These are phyloP conservation scores for Notiomystis cincta DNA, from an alignment of 2,113 vertebrate genomes.

Conservation along the genomic window DNA sequence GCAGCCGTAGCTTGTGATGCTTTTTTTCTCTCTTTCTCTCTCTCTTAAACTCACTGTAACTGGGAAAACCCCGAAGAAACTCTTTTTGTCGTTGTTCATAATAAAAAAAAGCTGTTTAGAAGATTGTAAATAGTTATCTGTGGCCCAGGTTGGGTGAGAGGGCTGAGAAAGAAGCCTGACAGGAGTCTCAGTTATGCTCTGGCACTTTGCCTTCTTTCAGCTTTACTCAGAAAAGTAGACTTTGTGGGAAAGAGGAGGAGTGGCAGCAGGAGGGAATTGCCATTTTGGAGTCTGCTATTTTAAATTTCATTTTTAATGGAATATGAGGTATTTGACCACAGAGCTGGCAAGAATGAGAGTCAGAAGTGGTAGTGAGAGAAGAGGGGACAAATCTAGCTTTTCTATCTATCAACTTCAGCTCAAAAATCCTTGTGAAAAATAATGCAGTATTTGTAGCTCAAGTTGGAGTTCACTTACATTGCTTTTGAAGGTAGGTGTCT, in stretches of 20 bases:
- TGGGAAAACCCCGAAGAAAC: not conserved
- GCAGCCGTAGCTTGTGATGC: fast-evolving
- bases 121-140: not conserved
- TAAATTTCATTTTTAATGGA: constrained; percentile 4
- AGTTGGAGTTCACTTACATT: not conserved
- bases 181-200: not conserved
- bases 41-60: not conserved
- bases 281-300: not conserved
- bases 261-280: not conserved
- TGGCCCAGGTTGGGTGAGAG: not conserved
- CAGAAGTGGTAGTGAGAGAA: not conserved
- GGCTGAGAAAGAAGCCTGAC: not conserved
- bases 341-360: not conserved
- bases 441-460: not conserved
- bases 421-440: not conserved
- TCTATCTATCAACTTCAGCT: not conserved
- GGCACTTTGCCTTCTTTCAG: constrained; percentile 24
- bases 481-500: not conserved
- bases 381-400: not conserved
- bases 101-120: not conserved
- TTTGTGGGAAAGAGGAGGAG: not conserved
- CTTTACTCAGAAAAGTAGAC: constrained; percentile 11
- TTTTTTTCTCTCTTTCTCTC: fast-evolving
- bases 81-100: not conserved
- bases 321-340: not conserved